Base-by-base conservation (phyloP, 1,140 invertebrate species). In the Drosophila dunni region DNA sequence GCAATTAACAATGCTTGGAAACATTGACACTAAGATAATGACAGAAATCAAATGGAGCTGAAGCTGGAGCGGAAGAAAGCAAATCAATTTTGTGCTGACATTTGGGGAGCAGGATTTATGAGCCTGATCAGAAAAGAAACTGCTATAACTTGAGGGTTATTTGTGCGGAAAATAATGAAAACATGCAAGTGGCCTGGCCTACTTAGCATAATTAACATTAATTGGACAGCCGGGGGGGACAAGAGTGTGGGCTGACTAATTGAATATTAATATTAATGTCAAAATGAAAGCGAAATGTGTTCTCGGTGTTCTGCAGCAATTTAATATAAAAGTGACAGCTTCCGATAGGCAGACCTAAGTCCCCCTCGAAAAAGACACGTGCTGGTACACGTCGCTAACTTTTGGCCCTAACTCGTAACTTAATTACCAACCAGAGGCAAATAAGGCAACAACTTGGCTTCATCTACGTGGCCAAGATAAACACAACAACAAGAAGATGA, bases 201-300 rank as follows among this genome's bases (percentile, higher is more conserved):
- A 83, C 79, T 86, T 80, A 74, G 81, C 69, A 86, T 86, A 86
- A 86, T 88, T 88, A 86, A 72, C 71, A 86, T 77, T 88, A 88
- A 86, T 86, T 86, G 69, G 58, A 69, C 46, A 42, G 63, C 78
- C 68, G 40, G 3, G 10, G 10, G 53, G 36, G 13, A 13, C 20
- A 70, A 64, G 68, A 68, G 24, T 65, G 74, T 63, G 71, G 53
- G 64, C 46, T 50, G 67, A 45, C 83, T 86, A 86, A 86, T 86
- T 86, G 83, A 86, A 83, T 88, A 86, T 86, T 88, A 88, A 86
- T 86, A 78, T 88, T 81, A 79, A 74, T 88, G 83, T 79, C 82
- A 50, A 86, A 88, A 58, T 58, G 51, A 56, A 75, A 69, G 79
- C 62, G 66, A 86, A 86, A 45, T 73, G 57, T 61, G 46, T 34